Base-by-base conservation (phyloP, 1,140 invertebrate genomes). In the Musca vetustissima region DNA sequence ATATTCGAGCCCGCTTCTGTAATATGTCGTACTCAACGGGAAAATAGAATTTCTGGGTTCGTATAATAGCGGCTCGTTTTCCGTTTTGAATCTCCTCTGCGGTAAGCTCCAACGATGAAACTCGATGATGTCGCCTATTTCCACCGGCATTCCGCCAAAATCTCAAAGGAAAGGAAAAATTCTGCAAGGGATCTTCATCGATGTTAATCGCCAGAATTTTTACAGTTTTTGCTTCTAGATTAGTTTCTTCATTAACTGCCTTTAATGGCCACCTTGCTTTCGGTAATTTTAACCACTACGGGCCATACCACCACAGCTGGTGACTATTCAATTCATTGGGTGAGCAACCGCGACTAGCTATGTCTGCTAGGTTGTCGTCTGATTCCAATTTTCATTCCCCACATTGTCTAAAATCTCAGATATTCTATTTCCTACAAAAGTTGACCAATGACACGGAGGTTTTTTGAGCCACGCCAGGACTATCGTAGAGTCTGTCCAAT, bases 341-440 rank as follows among this genome's bases (percentile, higher is more conserved):
- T 4, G 48, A 49, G 48, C 15, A 49, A n/a, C 48, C 17, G 17
- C 48, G 11, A 15, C 48, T 49, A 17, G 47, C 57, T 24, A 69
- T 73, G 52, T 83, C 82, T 17, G 76, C 48, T 49, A 15, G 15
- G 14, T n/a, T 19, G 15, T 49, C 48, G 6, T 49, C 48, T 19
- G 48, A 49, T n/a, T 6, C 48, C 48, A 49, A 19, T 49, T 49
- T n/a, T 49, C 15, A 14, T 49, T 49, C 14, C 48, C 48, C 14
- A 19, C 17, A 19, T 15, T 49, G 6, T 49, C 48, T n/a, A 47
- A 48, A 21, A 69, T 66, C 53, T 55, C 21, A 2, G 24, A 21
- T 47, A 52, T 57, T 47, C 48, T 49, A 19, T 49, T 49, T 15
- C 15, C 14, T 6, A 49, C 48, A 49, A 49, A 49, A 15, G 48